phyloP scores from a whole-genome alignment of 2,113 vertebrate genomes.

The Trematomus loennbergii region DNA sequence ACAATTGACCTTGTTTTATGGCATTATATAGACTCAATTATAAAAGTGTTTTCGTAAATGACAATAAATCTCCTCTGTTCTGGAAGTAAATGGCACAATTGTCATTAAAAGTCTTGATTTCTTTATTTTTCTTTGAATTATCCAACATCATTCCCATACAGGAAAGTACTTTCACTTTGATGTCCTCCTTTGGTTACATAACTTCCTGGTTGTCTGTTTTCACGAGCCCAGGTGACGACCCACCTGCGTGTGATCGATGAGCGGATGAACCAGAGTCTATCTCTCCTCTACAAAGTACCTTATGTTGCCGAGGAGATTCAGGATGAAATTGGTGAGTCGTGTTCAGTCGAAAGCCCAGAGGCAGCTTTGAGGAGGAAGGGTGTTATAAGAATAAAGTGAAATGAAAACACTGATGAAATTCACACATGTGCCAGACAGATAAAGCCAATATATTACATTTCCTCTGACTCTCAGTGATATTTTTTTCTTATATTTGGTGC shows the following conservation, averaged over 20 bases:
- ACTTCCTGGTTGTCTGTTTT: neutral
- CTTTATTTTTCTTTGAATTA: neutral
- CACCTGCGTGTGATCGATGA: conserved; percentile 98
- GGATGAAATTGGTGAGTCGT: conserved; percentile 93
- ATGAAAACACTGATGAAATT: conserved; percentile 48
- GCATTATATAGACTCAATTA: neutral
- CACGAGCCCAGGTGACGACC: conserved; percentile 92
- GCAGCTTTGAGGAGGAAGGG: neutral
- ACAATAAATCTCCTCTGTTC: neutral
- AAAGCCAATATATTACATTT: conserved; percentile 28
- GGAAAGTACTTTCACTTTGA: neutral
- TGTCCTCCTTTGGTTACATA: neutral
- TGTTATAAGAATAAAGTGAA: conserved; percentile 34
- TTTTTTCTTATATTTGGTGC: neutral
- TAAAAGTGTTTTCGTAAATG: neutral
- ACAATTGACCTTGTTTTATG: neutral
- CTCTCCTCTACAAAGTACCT: conserved; percentile 97
- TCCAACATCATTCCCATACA: neutral
- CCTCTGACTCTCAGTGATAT: neutral
- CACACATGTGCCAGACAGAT: conserved; percentile 13
- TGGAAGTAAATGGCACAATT: neutral
- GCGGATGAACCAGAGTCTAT: conserved; percentile 97
- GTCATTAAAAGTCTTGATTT: neutral
- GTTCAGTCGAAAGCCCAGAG: neutral
- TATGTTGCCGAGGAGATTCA: conserved; percentile 96